Evolutionary conservation across 92 coral and sea anemone genomes (phyloP).

Genomic region (Scolanthus callimorphus): DNA sequence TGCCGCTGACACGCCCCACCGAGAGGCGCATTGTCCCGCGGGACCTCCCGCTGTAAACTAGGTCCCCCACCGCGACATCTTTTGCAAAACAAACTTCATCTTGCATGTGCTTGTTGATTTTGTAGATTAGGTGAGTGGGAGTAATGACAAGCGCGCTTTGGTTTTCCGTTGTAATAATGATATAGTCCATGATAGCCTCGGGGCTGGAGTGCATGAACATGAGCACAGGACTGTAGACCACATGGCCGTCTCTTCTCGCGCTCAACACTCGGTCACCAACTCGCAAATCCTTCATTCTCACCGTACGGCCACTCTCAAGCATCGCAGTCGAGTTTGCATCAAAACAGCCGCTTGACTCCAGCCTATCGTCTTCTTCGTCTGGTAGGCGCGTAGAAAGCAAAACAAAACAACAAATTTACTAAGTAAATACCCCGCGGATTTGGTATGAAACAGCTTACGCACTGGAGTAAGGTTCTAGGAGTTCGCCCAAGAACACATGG

Average conservation of each 20-base stretch:
- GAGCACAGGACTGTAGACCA: slow-evolving; percentile 72
- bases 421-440: neutral
- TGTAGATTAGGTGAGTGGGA: slow-evolving; percentile 84
- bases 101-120: slow-evolving; percentile 68
- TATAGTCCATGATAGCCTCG: slow-evolving; percentile 26
- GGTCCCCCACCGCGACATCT: slow-evolving; percentile 61
- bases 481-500: no score
- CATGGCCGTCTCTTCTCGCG: slow-evolving; percentile 44
- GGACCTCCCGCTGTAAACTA: slow-evolving; percentile 56
- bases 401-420: neutral
- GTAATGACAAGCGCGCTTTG: slow-evolving; percentile 67
- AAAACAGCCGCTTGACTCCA: slow-evolving; percentile 42
- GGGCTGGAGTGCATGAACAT: slow-evolving; percentile 86
- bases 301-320: slow-evolving; percentile 43
- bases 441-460: no score
- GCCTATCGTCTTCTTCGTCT: slow-evolving; percentile 31
- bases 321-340: slow-evolving; percentile 51
- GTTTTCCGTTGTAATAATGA: slow-evolving; percentile 54
- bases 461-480: no score
- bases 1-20: slow-evolving; percentile 52
- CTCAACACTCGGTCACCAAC: slow-evolving; percentile 68
- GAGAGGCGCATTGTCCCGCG: slow-evolving; percentile 35
- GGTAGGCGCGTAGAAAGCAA: neutral
- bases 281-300: slow-evolving; percentile 48
- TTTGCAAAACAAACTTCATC: slow-evolving; percentile 59